A percentile compares a stretch with the other conserved stretches of the same genome.
Conservation (phyloP, 2,888 invertebrate species). For the Drosophila longiperda region DNA sequence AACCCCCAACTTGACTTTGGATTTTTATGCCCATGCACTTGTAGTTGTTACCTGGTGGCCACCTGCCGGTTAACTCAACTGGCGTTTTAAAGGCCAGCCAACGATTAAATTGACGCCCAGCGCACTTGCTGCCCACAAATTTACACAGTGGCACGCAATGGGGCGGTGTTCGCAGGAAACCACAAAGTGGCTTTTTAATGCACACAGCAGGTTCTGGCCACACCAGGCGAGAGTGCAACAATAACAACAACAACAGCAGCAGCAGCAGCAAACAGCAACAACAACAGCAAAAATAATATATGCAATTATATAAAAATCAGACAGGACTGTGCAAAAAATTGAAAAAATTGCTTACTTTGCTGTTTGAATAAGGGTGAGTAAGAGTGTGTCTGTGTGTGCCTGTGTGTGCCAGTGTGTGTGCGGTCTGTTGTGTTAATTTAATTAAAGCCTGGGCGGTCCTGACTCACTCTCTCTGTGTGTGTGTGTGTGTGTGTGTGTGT, state of each 20-base stretch:
- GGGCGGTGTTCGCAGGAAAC: slow-evolving; percentile 77
- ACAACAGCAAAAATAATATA: slow-evolving; percentile 40
- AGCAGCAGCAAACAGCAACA: slow-evolving; percentile 33
- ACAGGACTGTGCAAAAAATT: slow-evolving; percentile 39
- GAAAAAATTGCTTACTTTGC: slow-evolving; percentile 69
- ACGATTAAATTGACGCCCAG: slow-evolving; percentile 56
- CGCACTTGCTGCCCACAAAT: slow-evolving; percentile 62
- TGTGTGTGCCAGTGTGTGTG: slow-evolving; percentile 30
- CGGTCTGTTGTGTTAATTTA: slow-evolving; percentile 76
- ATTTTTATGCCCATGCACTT: slow-evolving; percentile 74
- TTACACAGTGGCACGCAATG: slow-evolving; percentile 63
- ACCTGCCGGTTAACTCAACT: slow-evolving; percentile 27
- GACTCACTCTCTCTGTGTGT: slow-evolving; percentile 8
- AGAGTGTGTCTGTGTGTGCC: slow-evolving; percentile 2
- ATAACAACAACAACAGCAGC: slow-evolving; percentile 10
- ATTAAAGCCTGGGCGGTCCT: slow-evolving; percentile 57
- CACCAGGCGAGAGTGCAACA: slow-evolving; percentile 26
- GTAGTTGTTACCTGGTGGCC: slow-evolving; percentile 50
- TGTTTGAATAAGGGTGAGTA: slow-evolving; percentile 8
- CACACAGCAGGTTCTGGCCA: slow-evolving; percentile 70
- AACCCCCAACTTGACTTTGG: slow-evolving; percentile 27
- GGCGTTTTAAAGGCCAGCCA: slow-evolving; percentile 41
- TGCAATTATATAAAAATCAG: slow-evolving; percentile 77
- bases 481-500: slow-evolving; percentile 1
- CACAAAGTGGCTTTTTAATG: slow-evolving; percentile 79